These are phyloP conservation scores for Leptinotarsa lineolata DNA, from an alignment of 1,140 invertebrate species.

Conservation along the genomic window DNA sequence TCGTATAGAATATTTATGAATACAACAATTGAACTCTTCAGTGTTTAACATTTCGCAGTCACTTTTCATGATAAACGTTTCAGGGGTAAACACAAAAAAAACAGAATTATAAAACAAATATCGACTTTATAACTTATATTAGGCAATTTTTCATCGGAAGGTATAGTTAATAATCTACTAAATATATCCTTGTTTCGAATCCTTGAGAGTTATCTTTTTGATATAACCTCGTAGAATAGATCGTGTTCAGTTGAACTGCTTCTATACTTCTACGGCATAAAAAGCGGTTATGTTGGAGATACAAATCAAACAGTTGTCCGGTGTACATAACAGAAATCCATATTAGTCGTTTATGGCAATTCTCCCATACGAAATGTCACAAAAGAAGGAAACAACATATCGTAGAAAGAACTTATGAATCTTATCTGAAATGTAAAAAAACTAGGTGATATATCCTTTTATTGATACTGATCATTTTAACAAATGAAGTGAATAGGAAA, in stretches of 20 bases:
- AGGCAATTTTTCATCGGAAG: no score
- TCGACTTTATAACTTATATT: no score
- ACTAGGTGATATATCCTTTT: no score
- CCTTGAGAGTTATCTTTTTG: background rate
- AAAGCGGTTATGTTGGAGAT: slow-evolving; percentile 21
- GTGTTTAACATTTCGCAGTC: no score
- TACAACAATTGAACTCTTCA: no score
- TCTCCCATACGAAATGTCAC: slow-evolving; percentile 14
- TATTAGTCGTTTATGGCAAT: slow-evolving; percentile 24
- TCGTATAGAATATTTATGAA: no score
- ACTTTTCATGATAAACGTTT: background rate
- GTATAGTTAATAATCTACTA: background rate
- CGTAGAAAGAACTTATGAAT: slow-evolving; percentile 9
- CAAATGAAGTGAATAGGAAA: no score
- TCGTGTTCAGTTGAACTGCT: background rate
- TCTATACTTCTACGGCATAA: background rate
- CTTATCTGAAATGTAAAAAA: background rate
- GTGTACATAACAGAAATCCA: slow-evolving; percentile 14
- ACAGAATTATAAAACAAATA: no score
- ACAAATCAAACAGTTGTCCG: slow-evolving; percentile 22
- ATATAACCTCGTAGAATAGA: background rate
- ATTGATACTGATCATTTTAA: no score
- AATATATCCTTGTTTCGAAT: background rate
- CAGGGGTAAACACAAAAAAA: background rate
- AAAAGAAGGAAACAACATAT: slow-evolving; percentile 13